A percentile compares a stretch with the other conserved stretches of the same genome.
Evolutionary conservation across 2,888 invertebrate genomes (phyloP).

Genomic region (Cetonia aurata): DNA sequence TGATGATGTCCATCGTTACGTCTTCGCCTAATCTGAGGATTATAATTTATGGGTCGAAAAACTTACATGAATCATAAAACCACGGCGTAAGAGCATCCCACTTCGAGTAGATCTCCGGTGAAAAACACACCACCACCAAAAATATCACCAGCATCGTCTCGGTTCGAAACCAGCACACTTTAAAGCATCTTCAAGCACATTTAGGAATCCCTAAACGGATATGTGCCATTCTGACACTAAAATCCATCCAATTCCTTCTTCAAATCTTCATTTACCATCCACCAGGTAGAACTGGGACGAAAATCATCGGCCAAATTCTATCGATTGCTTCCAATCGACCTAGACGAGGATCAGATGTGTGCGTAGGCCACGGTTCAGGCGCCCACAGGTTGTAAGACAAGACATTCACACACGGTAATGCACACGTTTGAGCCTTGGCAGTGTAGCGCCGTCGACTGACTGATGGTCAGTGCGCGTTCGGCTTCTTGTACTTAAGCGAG

Average conservation of each 20-base stretch:
- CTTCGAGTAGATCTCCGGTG: slow-evolving; percentile 50
- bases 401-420: neutral
- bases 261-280: neutral
- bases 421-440: neutral
- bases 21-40: neutral
- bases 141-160: slow-evolving; percentile 42
- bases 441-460: slow-evolving; percentile 7
- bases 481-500: slow-evolving; percentile 22
- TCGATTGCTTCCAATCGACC: slow-evolving; percentile 8
- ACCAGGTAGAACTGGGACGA: neutral
- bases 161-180: neutral
- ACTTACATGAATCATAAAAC: slow-evolving; percentile 72
- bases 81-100: slow-evolving; percentile 71
- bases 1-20: too few species aligned
- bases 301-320: neutral
- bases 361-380: neutral
- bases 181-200: neutral
- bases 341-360: slow-evolving; percentile 15
- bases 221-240: neutral
- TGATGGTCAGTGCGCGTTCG: slow-evolving; percentile 8
- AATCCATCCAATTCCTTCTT: neutral
- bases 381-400: neutral
- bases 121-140: slow-evolving; percentile 45
- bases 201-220: neutral
- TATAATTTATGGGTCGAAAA: slow-evolving; percentile 35